Percentiles rank a stretch among this genome's conserved stretches.
Conservation (phyloP, 1,140 invertebrate species). For the Micrasema minimum region DNA sequence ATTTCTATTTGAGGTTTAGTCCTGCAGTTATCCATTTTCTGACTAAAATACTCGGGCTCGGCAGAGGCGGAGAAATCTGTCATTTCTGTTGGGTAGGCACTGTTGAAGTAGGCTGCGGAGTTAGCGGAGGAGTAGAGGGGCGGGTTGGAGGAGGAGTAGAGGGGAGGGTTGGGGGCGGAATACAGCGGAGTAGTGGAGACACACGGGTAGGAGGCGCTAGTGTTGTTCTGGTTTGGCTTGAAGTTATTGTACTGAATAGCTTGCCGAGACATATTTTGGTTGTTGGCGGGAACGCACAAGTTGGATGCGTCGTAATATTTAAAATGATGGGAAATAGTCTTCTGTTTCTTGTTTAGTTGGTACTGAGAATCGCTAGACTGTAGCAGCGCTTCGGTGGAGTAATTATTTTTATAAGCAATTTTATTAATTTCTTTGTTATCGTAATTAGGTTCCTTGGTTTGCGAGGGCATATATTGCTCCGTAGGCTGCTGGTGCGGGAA, state of each 20-base stretch:
- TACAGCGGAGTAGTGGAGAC: slow-evolving; percentile 23
- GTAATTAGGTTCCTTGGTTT: slow-evolving; percentile 13
- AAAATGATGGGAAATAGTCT: background rate
- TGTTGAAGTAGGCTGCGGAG: slow-evolving; percentile 40
- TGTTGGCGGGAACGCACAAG: slow-evolving; percentile 41
- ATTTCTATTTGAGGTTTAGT: slow-evolving; percentile 36
- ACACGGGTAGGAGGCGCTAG: slow-evolving; percentile 32
- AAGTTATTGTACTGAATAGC: slow-evolving; percentile 40
- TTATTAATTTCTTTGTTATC: slow-evolving; percentile 46
- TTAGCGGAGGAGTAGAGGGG: slow-evolving; percentile 46
- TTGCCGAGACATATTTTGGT: slow-evolving; percentile 39
- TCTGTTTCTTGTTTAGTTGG: slow-evolving; percentile 39
- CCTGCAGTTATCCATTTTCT: slow-evolving; percentile 42
- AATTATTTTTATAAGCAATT: slow-evolving; percentile 63
- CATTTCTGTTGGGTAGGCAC: slow-evolving; percentile 39
- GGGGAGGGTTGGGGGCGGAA: slow-evolving; percentile 31
- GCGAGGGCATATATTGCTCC: slow-evolving; percentile 6
- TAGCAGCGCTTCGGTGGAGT: slow-evolving; percentile 68
- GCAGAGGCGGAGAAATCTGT: slow-evolving; percentile 29
- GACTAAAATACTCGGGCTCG: slow-evolving; percentile 41
- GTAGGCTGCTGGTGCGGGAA: slow-evolving; percentile 10
- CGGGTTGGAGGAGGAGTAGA: slow-evolving; percentile 36
- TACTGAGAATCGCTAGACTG: slow-evolving; percentile 55
- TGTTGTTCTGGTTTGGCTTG: slow-evolving; percentile 42
- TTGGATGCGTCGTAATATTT: slow-evolving; percentile 47